Evolutionary conservation across 2,797 vertebrate genomes (phyloP).

Genomic region (Macroramphosus scolopax): DNA sequence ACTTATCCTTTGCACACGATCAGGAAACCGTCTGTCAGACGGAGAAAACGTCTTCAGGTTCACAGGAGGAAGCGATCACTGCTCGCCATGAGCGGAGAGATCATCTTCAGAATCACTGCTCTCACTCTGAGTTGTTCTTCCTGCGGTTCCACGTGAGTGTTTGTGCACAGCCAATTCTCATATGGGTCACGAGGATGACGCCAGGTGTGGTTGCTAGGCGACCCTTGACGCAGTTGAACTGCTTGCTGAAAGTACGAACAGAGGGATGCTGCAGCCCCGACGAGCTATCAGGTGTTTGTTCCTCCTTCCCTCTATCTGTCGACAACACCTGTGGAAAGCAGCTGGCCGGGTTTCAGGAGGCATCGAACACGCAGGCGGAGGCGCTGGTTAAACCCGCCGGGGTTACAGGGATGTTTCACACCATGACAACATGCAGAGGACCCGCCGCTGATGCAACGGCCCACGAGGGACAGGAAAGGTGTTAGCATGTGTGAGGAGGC

Average conservation of each 20-base stretch:
- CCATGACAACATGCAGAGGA: constrained; percentile 61
- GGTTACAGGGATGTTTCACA: constrained; percentile 61
- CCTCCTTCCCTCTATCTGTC: constrained; percentile 36
- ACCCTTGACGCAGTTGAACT: constrained; percentile 26
- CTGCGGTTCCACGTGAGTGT: constrained; percentile 17
- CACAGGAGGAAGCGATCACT: no score
- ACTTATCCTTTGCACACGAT: no score
- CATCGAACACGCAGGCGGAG: constrained; percentile 34
- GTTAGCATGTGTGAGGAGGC: constrained; percentile 27
- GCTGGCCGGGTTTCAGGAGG: constrained; percentile 50
- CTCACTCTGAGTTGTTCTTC: no score
- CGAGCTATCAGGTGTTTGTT: constrained; percentile 39
- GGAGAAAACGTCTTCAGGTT: no score
- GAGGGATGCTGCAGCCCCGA: constrained; percentile 9
- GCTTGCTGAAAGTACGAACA: constrained; percentile 12
- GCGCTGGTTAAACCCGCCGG: constrained; percentile 42
- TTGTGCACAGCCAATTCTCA: constrained; percentile 30
- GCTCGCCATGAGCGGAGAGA: no score
- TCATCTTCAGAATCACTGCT: no score
- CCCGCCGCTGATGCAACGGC: constrained; percentile 60
- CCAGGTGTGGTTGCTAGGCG: constrained; percentile 48
- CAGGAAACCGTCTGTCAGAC: no score
- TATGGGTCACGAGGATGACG: constrained; percentile 27
- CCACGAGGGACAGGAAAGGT: constrained; percentile 50
- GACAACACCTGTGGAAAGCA: constrained; percentile 68